Percentiles rank a stretch among this genome's conserved stretches.
Evolutionary conservation across 2,797 vertebrate species (phyloP).

Genomic region (Crocidura indochinensis): DNA sequence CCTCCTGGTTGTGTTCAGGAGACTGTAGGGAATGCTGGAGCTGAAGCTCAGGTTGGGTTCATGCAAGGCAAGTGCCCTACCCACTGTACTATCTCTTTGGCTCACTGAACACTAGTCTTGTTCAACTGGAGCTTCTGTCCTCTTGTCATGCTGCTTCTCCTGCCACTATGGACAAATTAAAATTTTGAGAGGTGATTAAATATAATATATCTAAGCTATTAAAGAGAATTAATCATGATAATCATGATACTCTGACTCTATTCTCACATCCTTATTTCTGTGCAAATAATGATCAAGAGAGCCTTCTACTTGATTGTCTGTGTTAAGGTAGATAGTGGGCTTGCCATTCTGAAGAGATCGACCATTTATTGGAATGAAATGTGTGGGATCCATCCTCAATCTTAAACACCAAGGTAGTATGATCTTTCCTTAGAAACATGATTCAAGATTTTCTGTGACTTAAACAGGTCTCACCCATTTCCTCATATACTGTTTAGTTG

Average conservation of each 20-base stretch:
- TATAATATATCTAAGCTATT: neutral
- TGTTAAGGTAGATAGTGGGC: neutral
- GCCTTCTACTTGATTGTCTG: neutral
- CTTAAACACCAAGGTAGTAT: slow-evolving; percentile 1
- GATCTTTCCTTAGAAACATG: slow-evolving; percentile 46
- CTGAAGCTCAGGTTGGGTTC: no score
- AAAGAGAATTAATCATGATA: neutral
- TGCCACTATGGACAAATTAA: neutral
- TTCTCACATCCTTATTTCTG: slow-evolving; percentile 22
- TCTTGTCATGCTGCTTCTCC: neutral
- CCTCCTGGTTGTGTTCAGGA: no score
- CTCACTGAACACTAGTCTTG: neutral
- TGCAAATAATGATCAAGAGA: neutral
- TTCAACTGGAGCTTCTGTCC: neutral
- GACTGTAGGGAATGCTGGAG: no score
- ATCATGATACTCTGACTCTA: neutral
- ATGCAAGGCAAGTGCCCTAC: no score
- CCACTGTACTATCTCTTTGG: no score
- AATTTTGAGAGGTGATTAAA: neutral
- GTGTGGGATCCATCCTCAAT: neutral
- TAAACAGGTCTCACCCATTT: slow-evolving; percentile 43
- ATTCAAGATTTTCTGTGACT: slow-evolving; percentile 46
- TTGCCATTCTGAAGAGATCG: slow-evolving; percentile 27
- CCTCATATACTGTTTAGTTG: slow-evolving; percentile 10
- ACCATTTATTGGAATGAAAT: slow-evolving; percentile 20